Conservation (phyloP, 92 coral and sea anemone species). For the Siderastrea radians region DNA sequence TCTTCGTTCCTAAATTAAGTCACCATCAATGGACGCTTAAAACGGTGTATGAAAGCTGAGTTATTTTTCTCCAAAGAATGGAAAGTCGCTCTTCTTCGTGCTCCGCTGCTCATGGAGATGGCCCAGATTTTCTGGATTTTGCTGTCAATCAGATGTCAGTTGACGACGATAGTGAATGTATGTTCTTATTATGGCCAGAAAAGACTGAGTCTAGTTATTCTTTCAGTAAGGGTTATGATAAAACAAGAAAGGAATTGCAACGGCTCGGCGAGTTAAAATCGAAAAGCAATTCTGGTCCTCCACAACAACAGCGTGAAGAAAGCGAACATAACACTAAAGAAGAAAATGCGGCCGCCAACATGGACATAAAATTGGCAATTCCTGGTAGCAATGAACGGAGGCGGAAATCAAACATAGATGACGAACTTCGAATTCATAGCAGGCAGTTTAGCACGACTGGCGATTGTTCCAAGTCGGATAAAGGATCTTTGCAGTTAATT, state of each 20-base stretch:
- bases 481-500: background rate
- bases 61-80: background rate
- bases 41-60: background rate
- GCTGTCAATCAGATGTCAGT: conserved; percentile 6
- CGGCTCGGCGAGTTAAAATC: background rate
- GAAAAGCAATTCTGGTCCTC: background rate
- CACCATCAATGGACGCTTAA: background rate
- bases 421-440: background rate
- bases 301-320: background rate
- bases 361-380: background rate
- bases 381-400: background rate
- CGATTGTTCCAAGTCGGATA: background rate
- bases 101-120: background rate
- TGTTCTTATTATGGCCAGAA: background rate
- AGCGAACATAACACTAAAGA: background rate
- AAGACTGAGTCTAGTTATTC: background rate
- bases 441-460: background rate
- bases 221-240: background rate
- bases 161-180: conserved; percentile 18
- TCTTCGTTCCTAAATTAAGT: background rate
- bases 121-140: conserved; percentile 30
- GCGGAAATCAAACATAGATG: background rate
- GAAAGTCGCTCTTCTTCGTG: conserved; percentile 8
- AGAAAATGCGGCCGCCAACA: background rate
- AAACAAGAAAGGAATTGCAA: background rate